phyloP scores from a whole-genome alignment of 2,797 vertebrate genomes.

The Danio jaintianensis region DNA sequence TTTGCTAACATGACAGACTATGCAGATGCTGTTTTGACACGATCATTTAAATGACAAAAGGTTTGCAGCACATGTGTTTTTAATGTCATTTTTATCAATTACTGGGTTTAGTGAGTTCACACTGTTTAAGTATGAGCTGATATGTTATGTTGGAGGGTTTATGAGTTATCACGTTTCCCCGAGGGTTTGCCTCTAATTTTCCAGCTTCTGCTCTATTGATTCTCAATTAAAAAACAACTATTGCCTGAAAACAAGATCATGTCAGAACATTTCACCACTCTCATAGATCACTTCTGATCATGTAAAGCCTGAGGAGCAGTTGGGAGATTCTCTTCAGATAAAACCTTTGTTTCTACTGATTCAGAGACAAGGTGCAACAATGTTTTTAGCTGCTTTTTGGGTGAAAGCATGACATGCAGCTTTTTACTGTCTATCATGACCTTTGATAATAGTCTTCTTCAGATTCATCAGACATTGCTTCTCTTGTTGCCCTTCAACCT shows the following conservation, averaged over 20 bases:
- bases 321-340: slow-evolving; percentile 7
- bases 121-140: neutral
- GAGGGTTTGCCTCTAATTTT: slow-evolving; percentile 54
- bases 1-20: slow-evolving; percentile 14
- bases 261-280: slow-evolving; percentile 42
- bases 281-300: slow-evolving; percentile 21
- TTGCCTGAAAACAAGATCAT: slow-evolving; percentile 43
- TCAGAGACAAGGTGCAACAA: neutral
- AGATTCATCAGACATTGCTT: no score
- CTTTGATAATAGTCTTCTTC: neutral
- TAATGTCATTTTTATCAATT: slow-evolving; percentile 21
- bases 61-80: slow-evolving; percentile 13
- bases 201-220: slow-evolving; percentile 57
- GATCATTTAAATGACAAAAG: slow-evolving; percentile 15
- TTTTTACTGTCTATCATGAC: neutral
- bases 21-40: slow-evolving; percentile 6
- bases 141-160: slow-evolving; percentile 22
- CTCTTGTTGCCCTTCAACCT: no score
- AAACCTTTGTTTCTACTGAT: neutral
- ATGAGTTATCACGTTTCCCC: slow-evolving; percentile 47
- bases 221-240: slow-evolving; percentile 59
- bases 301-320: slow-evolving; percentile 19
- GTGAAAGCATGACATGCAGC: no score
- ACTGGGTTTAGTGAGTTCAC: slow-evolving; percentile 4
- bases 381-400: neutral